phyloP scores from a whole-genome alignment of 2,113 vertebrate genomes.

The Cyrtonyx montezumae region DNA sequence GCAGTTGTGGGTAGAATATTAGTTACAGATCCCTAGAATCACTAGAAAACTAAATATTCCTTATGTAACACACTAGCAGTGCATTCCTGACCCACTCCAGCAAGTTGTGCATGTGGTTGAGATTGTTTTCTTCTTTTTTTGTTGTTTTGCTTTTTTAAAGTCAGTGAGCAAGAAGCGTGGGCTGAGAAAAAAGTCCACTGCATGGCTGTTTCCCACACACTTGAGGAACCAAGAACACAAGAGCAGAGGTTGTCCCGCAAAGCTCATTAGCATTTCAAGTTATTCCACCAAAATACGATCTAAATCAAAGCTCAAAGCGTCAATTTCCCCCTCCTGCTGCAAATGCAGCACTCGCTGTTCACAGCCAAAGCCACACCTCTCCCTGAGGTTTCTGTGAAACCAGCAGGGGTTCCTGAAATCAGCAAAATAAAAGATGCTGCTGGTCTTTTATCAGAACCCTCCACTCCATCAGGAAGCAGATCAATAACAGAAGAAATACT shows the following conservation, averaged over 20 bases:
- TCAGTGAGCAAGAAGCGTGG: conserved; percentile 61
- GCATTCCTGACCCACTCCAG: conserved; percentile 45
- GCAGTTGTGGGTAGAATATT: not conserved
- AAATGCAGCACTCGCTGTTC: not conserved
- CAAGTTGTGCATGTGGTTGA: conserved; percentile 11
- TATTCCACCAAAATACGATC: conserved; percentile 18
- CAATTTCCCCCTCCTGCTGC: conserved; percentile 16
- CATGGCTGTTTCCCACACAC: conserved; percentile 63
- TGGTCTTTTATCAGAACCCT: conserved; percentile 22
- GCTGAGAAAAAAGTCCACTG: conserved; percentile 61
- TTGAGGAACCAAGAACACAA: conserved; percentile 59
- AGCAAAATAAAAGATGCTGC: conserved; percentile 13
- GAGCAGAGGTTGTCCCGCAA: conserved; percentile 54
- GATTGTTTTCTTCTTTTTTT: not conserved
- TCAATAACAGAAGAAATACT: conserved; percentile 54
- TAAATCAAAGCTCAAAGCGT: conserved; percentile 11
- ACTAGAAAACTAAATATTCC: conserved; percentile 23
- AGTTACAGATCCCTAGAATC: not conserved
- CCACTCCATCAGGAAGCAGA: conserved; percentile 7
- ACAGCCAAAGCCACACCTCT: not conserved
- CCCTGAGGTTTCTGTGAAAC: conserved; percentile 9
- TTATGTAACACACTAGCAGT: conserved; percentile 16
- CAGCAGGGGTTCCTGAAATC: conserved; percentile 27
- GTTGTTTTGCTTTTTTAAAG: conserved; percentile 19
- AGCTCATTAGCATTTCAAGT: conserved; percentile 22